Evolutionary conservation across 2,888 invertebrate species (phyloP).

Genomic region (Idaea dimidiata): DNA sequence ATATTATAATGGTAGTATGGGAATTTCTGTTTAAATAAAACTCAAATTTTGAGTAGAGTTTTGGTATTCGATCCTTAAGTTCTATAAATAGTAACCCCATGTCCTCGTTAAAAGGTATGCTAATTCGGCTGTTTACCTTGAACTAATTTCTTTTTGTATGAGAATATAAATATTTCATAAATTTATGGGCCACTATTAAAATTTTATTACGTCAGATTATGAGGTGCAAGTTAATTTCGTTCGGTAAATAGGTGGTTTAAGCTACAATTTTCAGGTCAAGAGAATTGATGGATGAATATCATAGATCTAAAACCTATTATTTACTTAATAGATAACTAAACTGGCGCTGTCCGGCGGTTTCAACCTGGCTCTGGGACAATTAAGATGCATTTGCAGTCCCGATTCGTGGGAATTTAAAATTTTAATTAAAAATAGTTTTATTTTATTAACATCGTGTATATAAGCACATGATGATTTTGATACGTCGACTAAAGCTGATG

Average conservation of each 20-base stretch:
- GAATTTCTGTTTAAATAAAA: too few relatives aligned
- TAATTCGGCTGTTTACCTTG: constrained; percentile 28
- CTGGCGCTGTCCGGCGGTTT: background rate
- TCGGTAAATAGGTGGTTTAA: background rate
- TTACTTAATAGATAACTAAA: background rate
- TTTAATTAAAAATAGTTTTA: too few relatives aligned
- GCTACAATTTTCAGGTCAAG: background rate
- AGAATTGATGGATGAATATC: background rate
- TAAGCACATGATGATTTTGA: too few relatives aligned
- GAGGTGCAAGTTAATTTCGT: background rate
- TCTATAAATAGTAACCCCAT: constrained; percentile 20
- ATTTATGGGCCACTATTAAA: constrained; percentile 17
- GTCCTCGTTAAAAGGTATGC: constrained; percentile 20
- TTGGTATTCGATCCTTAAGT: background rate
- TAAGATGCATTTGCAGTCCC: too few relatives aligned
- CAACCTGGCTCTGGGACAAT: too few relatives aligned
- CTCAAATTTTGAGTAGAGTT: too few relatives aligned
- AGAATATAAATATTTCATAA: constrained; percentile 18
- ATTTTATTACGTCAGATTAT: constrained; percentile 5
- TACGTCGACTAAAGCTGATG: too few relatives aligned
- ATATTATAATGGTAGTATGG: too few relatives aligned
- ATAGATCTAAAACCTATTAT: background rate
- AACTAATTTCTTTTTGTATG: constrained; percentile 19
- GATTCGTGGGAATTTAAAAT: too few relatives aligned
- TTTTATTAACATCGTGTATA: too few relatives aligned